Evolutionary conservation across 35 echinoderm and acorn worm genomes (phyloP), one percentile per base, ranked within the genome.

Genomic region (Eucidaris tribuloides): DNA sequence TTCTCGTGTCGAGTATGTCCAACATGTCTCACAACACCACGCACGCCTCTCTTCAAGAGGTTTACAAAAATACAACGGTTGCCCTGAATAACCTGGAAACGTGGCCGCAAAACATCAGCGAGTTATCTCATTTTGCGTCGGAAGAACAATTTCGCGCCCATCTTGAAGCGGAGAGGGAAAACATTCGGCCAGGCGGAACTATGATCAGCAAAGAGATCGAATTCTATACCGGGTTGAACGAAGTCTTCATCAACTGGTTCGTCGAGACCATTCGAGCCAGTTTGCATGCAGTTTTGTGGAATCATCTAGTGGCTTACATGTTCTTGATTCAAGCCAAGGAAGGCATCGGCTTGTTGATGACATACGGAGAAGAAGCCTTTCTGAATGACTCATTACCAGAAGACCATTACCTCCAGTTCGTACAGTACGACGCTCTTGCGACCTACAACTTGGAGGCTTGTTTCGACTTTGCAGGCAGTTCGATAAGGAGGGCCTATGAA

Each of bases 321-420:
- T 81, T 79, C 45, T 56, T 86, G 30, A 57, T 91, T 30, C 74
- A 83, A 30, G 45, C 89, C 5, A 85, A 91, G 68, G 89, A 91
- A 39, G 55, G 58, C 28, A 79, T 78, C 3, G 89, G 89, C 17
- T 46, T 85, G 4, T 65, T 79, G 58, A 78, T 62, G 25, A 40
- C 89, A 22, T 62, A 86, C 82, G 89, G 71, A 7, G 41, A 49
- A 32, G 89, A 91, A 58, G 85, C 49, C 46, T 85, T 66, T 36
- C 66, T 86, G 23, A 64, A 78, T 27, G 38, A 46, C 9, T 25
- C 71, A 2, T 44, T 91, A n/a, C 45, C 29, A 6, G 41, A 3
- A 14, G 36, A 43, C 3, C 58, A 71, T 46, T 85, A 58, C 60
- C 29, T 91, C 38, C 18, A 31, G 1, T 91, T 80, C 39, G 33